These are phyloP conservation scores for Zophobas morio DNA, from an alignment of 1,140 invertebrate genomes.

Conservation along the genomic window DNA sequence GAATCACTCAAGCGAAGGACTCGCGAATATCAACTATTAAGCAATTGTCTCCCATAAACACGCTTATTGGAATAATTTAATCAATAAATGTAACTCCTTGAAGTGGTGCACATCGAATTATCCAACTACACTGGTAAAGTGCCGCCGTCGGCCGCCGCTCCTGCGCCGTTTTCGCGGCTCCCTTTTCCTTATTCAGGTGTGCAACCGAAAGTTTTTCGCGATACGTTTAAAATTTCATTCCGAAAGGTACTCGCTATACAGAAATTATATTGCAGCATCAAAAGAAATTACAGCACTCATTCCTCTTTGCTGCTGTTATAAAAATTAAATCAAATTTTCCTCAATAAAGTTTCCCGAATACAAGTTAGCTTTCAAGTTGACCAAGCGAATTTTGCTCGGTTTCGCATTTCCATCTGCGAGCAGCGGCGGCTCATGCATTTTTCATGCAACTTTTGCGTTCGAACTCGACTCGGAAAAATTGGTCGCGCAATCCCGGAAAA, in stretches of 20 bases:
- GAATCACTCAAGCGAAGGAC: slow-evolving; percentile 41
- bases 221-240: slow-evolving; percentile 63
- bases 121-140: slow-evolving; percentile 27
- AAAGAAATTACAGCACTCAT: slow-evolving; percentile 68
- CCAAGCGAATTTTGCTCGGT: slow-evolving; percentile 58
- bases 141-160: neutral
- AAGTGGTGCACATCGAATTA: slow-evolving; percentile 28
- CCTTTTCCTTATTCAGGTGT: slow-evolving; percentile 61
- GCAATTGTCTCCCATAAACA: slow-evolving; percentile 45
- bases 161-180: neutral
- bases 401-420: slow-evolving; percentile 18
- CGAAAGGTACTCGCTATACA: slow-evolving; percentile 64
- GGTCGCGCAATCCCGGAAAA: neutral
- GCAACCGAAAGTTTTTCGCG: slow-evolving; percentile 60
- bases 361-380: slow-evolving; percentile 64
- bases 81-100: slow-evolving; percentile 42
- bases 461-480: slow-evolving; percentile 6
- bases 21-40: slow-evolving; percentile 47
- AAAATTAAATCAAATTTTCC: slow-evolving; percentile 68
- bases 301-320: slow-evolving; percentile 66
- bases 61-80: slow-evolving; percentile 47
- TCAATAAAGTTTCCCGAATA: slow-evolving; percentile 68
- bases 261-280: slow-evolving; percentile 67
- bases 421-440: slow-evolving; percentile 22
- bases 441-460: slow-evolving; percentile 11